phyloP scores from a whole-genome alignment of 2,888 invertebrate genomes.

The Lasioglossum vierecki region DNA sequence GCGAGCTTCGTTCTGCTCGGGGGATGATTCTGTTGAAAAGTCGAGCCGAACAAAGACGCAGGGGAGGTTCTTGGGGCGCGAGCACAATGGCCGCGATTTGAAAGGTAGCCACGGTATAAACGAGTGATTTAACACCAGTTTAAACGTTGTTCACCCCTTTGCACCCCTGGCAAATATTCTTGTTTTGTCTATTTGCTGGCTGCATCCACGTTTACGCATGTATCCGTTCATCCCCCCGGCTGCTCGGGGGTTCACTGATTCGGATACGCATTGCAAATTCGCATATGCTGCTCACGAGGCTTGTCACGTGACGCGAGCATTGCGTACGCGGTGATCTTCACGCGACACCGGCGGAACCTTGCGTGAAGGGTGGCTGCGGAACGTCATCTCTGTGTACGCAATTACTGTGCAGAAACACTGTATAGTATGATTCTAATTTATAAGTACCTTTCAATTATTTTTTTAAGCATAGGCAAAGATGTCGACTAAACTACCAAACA shows the following conservation, averaged over 20 bases:
- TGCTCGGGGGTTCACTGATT: constrained; percentile 70
- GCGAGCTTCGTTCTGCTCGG: not conserved
- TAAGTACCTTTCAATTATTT: too few species aligned
- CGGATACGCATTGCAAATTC: constrained; percentile 70
- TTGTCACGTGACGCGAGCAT: constrained; percentile 39
- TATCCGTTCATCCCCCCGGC: constrained; percentile 54
- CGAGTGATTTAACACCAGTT: constrained; percentile 69
- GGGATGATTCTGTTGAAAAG: constrained; percentile 53
- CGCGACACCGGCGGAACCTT: not conserved
- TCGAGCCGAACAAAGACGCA: constrained; percentile 44
- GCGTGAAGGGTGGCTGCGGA: not conserved
- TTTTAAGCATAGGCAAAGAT: too few species aligned
- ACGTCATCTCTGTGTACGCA: not conserved
- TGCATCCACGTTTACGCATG: constrained; percentile 64
- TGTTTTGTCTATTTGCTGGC: constrained; percentile 47
- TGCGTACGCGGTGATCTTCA: constrained; percentile 12
- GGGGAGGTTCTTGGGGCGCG: constrained; percentile 29
- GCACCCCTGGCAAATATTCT: constrained; percentile 52
- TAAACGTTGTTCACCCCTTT: constrained; percentile 50
- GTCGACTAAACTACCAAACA: too few species aligned
- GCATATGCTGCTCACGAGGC: constrained; percentile 43
- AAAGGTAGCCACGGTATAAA: constrained; percentile 57
- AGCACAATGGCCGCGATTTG: constrained; percentile 64
- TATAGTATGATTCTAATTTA: too few species aligned
- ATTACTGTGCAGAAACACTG: not conserved